phyloP scores from a whole-genome alignment of 2,797 vertebrate species.

The Luscinia luscinia region DNA sequence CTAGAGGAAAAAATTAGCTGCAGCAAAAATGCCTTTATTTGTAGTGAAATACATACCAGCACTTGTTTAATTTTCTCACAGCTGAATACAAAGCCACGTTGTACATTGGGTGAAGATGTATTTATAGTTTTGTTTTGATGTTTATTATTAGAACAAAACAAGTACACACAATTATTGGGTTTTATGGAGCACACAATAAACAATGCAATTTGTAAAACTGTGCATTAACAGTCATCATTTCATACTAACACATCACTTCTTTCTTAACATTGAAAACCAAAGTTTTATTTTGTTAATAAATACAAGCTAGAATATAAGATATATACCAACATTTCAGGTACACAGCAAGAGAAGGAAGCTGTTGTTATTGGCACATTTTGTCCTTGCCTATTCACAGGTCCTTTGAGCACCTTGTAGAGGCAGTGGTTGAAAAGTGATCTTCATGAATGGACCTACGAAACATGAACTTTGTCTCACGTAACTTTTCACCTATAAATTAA shows the following conservation, averaged over 20 bases:
- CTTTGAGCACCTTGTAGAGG: not conserved
- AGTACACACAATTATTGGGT: not conserved
- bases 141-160: not conserved
- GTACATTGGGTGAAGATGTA: not conserved
- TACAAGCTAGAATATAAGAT: not conserved
- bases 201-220: not conserved
- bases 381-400: not conserved
- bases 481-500: not conserved
- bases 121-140: not conserved
- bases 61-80: not conserved
- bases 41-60: not conserved
- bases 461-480: not conserved
- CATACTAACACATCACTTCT: not conserved
- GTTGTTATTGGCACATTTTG: not conserved
- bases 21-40: not conserved
- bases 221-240: not conserved
- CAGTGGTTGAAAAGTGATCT: not conserved
- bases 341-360: not conserved
- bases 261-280: not conserved
- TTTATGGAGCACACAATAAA: not conserved
- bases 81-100: not conserved
- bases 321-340: not conserved
- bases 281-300: not conserved
- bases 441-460: not conserved
- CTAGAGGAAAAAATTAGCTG: not conserved